A percentile compares a stretch with the other conserved stretches of the same genome.
phyloP scores from a whole-genome alignment of 1,140 invertebrate genomes.

The Drosophila pruinosa region DNA sequence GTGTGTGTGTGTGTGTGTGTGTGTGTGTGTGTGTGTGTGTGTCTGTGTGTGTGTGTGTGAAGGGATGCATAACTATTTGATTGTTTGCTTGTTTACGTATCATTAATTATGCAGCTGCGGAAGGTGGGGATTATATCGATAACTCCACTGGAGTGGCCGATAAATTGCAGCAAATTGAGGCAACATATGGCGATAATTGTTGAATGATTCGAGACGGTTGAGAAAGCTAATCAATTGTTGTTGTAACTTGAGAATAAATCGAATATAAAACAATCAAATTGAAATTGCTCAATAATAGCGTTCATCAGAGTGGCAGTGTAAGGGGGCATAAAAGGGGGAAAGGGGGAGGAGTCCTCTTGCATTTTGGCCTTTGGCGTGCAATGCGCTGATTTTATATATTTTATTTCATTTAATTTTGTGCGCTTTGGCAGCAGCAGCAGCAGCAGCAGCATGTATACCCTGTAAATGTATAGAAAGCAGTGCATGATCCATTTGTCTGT shows the following conservation, averaged over 20 bases:
- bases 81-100: conserved; percentile 12
- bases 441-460: background rate
- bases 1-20: background rate
- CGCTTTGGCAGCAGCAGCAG: conserved; percentile 6
- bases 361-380: conserved; percentile 40
- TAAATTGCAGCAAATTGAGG: background rate
- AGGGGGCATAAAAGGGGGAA: background rate
- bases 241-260: conserved; percentile 14
- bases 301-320: background rate
- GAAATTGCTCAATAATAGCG: background rate
- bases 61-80: conserved; percentile 5
- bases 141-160: background rate
- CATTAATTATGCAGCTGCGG: conserved; percentile 6
- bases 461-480: background rate
- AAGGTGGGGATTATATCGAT: background rate
- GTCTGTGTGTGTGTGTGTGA: too few species aligned
- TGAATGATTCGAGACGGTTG: background rate
- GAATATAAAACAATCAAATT: conserved; percentile 17
- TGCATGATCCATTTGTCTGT: too few species aligned
- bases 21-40: background rate
- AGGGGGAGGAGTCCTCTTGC: background rate
- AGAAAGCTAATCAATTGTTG: background rate
- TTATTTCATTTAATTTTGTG: conserved; percentile 54
- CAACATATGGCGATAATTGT: background rate
- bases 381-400: conserved; percentile 41